Evolutionary conservation across 2,797 vertebrate species (phyloP), one percentile per base, ranked within the genome.

Genomic region (Brotula barbata): DNA sequence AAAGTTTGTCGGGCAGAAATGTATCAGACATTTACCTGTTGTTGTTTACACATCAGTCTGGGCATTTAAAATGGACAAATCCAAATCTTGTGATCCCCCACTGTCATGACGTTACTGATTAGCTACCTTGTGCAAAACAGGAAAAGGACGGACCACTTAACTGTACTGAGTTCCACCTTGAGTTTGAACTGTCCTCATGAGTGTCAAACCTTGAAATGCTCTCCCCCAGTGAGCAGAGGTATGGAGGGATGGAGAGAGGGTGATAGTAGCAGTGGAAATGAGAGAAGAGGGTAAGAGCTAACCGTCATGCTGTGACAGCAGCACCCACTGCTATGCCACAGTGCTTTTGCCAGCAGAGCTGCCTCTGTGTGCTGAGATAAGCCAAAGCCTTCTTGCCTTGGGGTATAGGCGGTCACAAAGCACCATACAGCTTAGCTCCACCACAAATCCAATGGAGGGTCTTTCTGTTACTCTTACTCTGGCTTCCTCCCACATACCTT

Each of bases 351-450:
- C 86, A 86, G 81, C 67, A 54, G 78, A 76, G 83, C 83, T 75
- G 85, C 84, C 82, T 85, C 83, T 87, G 85, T 77, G 80, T 13
- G 13, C 61, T 11, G 69, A 87, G 88, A 89, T 89, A 87, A 88
- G 81, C 73, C 63, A 25, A 20, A 75, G 72, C 77, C 75, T 71
- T 36, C 82, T 76, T 63, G 77, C 75, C 68, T 80, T 71, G 80
- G 83, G 47, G 58, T 45, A 49, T 44, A 48, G 78, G 78, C 84
- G 63, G 71, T 85, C 78, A 84, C 77, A 49, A 79, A 80, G 77
- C 77, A 73, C 72, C 76, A 71, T 74, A 59, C 80, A 81, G 85
- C 83, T 83, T 74, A 81, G 78, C 75, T 61, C 44, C 72, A 22
- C 64, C 73, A 51, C 80, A 81, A 71, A 86, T 72, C 74, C 80